Evolutionary conservation across 2,797 vertebrate species (phyloP).

Genomic region (Tokudaia muenninki): DNA sequence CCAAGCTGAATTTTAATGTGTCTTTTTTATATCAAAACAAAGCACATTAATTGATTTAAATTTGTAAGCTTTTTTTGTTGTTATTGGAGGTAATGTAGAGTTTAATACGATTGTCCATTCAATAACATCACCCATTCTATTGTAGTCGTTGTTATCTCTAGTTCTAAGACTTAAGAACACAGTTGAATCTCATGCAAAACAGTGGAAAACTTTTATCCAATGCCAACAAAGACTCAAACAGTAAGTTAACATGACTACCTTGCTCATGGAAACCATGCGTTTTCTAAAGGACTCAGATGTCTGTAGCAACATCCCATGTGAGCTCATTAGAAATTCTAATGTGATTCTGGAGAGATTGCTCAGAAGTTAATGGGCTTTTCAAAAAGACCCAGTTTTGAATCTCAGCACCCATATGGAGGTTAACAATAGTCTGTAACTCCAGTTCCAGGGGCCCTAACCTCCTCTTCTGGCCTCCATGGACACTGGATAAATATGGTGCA

Average conservation of each 20-base stretch:
- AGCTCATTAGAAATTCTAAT: background rate
- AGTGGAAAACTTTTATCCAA: background rate
- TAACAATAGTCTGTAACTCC: background rate
- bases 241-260: background rate
- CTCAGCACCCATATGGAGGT: background rate
- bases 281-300: background rate
- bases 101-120: slow-evolving; percentile 52
- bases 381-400: background rate
- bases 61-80: background rate
- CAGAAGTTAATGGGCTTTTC: background rate
- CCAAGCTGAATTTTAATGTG: slow-evolving; percentile 74
- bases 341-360: background rate
- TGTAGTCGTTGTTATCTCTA: background rate
- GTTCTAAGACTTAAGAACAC: background rate
- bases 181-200: background rate
- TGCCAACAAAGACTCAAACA: background rate
- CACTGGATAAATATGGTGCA: background rate
- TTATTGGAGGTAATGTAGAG: slow-evolving; percentile 61
- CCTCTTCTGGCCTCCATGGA: background rate
- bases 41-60: slow-evolving; percentile 62
- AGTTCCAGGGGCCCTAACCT: background rate
- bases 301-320: background rate
- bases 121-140: background rate
- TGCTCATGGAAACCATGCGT: no score
- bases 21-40: slow-evolving; percentile 71